phyloP scores from a whole-genome alignment of 2,113 vertebrate species.

The Dermatemys mawii region DNA sequence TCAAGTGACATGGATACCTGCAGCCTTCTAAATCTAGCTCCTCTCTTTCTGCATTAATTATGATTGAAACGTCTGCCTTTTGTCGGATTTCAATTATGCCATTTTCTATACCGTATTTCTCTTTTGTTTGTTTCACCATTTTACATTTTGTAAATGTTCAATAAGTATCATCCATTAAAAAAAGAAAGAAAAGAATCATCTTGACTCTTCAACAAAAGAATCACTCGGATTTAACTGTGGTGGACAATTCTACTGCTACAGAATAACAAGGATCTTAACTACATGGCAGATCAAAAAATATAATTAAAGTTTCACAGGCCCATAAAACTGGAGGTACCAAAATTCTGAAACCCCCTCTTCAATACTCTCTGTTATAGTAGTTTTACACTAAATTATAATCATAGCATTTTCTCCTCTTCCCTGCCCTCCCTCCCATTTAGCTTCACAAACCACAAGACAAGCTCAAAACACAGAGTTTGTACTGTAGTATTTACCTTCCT shows the following conservation, averaged over 20 bases:
- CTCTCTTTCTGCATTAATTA: slow-evolving; percentile 47
- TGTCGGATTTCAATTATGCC: slow-evolving; percentile 12
- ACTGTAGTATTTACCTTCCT: slow-evolving; percentile 85
- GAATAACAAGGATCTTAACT: background rate
- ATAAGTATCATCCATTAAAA: slow-evolving; percentile 21
- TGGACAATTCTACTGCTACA: background rate
- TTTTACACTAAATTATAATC: background rate
- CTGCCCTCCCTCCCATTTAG: background rate
- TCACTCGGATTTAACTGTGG: slow-evolving; percentile 15
- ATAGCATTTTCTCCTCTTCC: background rate
- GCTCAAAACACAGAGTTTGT: background rate
- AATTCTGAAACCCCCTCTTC: background rate
- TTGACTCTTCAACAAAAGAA: slow-evolving; percentile 22
- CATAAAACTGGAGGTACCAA: background rate
- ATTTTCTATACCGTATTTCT: background rate
- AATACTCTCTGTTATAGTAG: background rate
- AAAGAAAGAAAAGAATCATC: slow-evolving; percentile 21
- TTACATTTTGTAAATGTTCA: slow-evolving; percentile 33
- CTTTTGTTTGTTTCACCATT: slow-evolving; percentile 40
- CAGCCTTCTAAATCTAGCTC: slow-evolving; percentile 36
- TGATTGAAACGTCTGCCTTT: slow-evolving; percentile 42
- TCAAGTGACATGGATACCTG: slow-evolving; percentile 32
- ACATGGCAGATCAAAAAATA: background rate
- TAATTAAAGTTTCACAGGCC: background rate
- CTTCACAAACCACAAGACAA: background rate